phyloP scores from a whole-genome alignment of 2,888 invertebrate species.

The Nephrotoma guestfalica region DNA sequence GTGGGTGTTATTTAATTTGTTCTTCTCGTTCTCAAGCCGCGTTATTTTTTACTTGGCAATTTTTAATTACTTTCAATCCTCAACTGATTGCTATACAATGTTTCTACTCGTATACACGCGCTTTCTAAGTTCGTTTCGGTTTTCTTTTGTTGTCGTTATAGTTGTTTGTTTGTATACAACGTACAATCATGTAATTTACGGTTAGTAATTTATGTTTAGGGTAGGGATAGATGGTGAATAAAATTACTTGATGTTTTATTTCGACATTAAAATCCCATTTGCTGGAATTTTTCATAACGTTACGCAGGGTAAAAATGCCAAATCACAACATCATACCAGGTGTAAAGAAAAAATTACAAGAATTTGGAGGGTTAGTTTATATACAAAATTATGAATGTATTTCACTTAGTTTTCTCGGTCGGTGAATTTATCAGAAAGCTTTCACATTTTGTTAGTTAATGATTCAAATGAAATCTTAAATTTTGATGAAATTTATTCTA shows the following conservation, averaged over 20 bases:
- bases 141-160: neutral
- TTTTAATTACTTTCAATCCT: neutral
- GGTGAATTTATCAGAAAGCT: too few species aligned
- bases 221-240: neutral
- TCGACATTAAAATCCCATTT: neutral
- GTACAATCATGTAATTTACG: neutral
- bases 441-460: too few species aligned
- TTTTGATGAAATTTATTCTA: too few species aligned
- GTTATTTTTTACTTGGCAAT: neutral
- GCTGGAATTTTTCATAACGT: neutral
- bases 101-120: neutral
- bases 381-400: too few species aligned
- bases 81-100: neutral
- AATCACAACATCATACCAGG: neutral
- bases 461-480: too few species aligned
- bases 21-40: neutral
- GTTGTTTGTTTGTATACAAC: neutral
- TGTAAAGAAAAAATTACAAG: neutral
- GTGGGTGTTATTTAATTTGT: neutral
- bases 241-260: neutral
- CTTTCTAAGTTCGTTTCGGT: neutral
- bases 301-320: neutral
- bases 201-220: neutral
- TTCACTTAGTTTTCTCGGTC: too few species aligned
- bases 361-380: too few species aligned